These are phyloP conservation scores for Brenthis daphne DNA, from an alignment of 2,888 invertebrate genomes.

Conservation along the genomic window DNA sequence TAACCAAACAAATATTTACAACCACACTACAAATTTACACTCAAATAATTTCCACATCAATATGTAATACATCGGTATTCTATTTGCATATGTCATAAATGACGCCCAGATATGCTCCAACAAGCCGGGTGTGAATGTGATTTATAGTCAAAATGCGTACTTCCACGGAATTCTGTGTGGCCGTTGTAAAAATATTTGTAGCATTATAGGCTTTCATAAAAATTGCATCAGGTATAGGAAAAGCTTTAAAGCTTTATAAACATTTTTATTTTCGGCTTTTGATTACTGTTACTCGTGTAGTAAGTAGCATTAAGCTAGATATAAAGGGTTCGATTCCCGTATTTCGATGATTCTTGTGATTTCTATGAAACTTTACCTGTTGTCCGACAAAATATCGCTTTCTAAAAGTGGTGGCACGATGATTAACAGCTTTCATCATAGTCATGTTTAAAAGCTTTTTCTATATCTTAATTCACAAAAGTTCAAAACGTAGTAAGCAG, in stretches of 20 bases:
- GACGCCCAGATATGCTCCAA: constrained; percentile 37
- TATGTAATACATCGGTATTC: constrained; percentile 29
- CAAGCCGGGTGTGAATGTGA: constrained; percentile 32
- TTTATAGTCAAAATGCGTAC: constrained; percentile 37
- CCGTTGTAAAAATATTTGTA: constrained; percentile 21
- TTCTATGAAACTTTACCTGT: too few species aligned
- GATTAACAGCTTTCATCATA: too few species aligned
- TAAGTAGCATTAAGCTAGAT: background rate
- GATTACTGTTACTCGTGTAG: constrained; percentile 4
- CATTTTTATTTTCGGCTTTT: constrained; percentile 11
- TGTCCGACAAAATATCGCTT: too few species aligned
- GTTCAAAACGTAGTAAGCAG: too few species aligned
- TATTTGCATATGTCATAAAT: constrained; percentile 53
- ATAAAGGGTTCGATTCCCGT: too few species aligned
- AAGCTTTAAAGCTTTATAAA: constrained; percentile 14
- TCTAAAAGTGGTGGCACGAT: too few species aligned
- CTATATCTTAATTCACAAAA: too few species aligned
- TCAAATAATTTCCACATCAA: constrained; percentile 20
- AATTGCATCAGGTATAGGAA: background rate
- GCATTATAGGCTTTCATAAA: constrained; percentile 16
- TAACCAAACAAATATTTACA: constrained; percentile 10
- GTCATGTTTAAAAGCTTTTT: too few species aligned
- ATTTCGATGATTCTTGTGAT: too few species aligned
- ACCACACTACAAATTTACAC: background rate
- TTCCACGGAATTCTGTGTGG: constrained; percentile 24